Base-by-base conservation (phyloP, 2,797 vertebrate genomes). In the Cuculus canorus region DNA sequence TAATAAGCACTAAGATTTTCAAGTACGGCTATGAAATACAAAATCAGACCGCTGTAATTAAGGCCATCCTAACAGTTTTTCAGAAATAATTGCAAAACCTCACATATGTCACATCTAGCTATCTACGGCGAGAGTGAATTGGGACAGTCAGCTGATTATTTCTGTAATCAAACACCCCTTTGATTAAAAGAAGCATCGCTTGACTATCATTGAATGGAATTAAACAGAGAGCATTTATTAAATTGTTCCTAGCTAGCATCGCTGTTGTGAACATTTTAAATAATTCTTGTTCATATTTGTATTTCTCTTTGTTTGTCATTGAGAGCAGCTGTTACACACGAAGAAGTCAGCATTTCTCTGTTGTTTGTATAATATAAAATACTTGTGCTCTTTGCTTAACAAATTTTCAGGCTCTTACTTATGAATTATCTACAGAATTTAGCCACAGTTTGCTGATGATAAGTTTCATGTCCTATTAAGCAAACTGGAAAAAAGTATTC, bases 81-180 rank as follows among this genome's bases (percentile, higher is more conserved):
- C 77, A 90, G 59, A 92, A 96, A 64, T 79, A 73, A 88, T 60
- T 76, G 45, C 54, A 68, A 94, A 56, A 69, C 30, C 56, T 93
- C 23, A 73, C 60, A 39, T 72, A 86, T 76, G 70, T 76, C 52
- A 79, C 52, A 79, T 82, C 56, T 21, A 88, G 52, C 32, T 63
- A 73, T 41, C 80, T 48, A 66, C n/a, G 78, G 64, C 52, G 73
- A 94, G 72, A 82, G 77, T 84, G 81, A 94, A 93, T 13, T 73
- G 57, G 33, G 64, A 86, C 59, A 48, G 88, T 93, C 91, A 93
- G 65, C 41, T 93, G 91, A 82, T 90, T 88, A 92, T 69, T 95
- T 95, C 86, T 83, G 64, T 77, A 93, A 85, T 89, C 86, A 96
- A 96, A 95, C 1, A 5, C 50, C 35, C 47, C 86, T 94, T 89